A percentile compares a stretch with the other conserved stretches of the same genome.
Conservation (phyloP, 2,113 vertebrate species). For the Hippocampus guttulatus region DNA sequence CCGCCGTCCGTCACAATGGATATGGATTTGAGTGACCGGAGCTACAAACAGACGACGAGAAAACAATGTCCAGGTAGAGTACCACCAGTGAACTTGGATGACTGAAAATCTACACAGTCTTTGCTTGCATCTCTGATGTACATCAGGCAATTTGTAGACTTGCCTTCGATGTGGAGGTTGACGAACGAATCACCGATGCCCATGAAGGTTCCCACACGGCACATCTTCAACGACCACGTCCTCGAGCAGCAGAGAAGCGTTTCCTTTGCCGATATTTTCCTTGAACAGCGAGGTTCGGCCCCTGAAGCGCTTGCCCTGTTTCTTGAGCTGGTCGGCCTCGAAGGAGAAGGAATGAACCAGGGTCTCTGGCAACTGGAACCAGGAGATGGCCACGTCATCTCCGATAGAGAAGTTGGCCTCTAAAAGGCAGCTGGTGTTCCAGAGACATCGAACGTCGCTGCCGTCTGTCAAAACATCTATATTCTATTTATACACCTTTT, state of each 20-base stretch:
- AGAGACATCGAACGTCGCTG: not conserved
- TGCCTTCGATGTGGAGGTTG: conserved; percentile 49
- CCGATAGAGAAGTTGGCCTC: conserved; percentile 59
- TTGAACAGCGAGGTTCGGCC: conserved; percentile 61
- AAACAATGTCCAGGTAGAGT: no score
- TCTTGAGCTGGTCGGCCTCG: conserved; percentile 27
- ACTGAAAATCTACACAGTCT: not conserved
- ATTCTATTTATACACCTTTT: no score
- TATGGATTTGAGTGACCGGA: conserved; percentile 25
- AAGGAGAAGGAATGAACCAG: conserved; percentile 62
- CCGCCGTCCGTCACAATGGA: conserved; percentile 5
- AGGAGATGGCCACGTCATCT: conserved; percentile 62
- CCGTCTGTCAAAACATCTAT: conserved; percentile 13
- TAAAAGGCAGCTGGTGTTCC: conserved; percentile 52
- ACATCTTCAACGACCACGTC: no score
- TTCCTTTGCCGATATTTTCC: conserved; percentile 52
- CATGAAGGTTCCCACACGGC: no score
- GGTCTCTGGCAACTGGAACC: conserved; percentile 28
- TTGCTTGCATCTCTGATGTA: not conserved
- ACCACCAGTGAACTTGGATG: no score
- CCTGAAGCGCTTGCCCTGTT: conserved; percentile 38
- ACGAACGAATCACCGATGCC: no score
- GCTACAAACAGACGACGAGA: conserved; percentile 19
- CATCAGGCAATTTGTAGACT: not conserved
- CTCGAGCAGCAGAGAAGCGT: conserved; percentile 49